Evolutionary conservation across 2,888 invertebrate species (phyloP), one percentile per base, ranked within the genome.

Genomic region (Enchytraeus crypticus): DNA sequence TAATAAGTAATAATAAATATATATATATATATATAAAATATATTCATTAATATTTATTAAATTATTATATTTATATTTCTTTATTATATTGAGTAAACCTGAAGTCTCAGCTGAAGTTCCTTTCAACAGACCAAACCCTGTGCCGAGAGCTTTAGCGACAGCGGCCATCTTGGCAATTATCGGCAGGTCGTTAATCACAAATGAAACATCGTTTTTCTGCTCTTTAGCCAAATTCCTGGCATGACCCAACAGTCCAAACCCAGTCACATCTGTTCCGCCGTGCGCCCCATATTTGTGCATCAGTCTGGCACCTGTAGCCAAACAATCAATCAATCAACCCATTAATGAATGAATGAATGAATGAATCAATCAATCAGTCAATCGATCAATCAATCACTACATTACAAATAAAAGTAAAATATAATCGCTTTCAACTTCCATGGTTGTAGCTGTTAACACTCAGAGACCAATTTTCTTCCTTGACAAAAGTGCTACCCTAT

Each of bases 251-350:
- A 90, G 77, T 2, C 90, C 90, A 74, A 89, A 90, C 0, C 89
- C 89, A 11, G 89, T 89, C 0, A 90, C 85, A 75, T 90, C 89
- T 0, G 90, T 90, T 5, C 88, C 87, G 53, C 87, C 88, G 74
- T 88, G 88, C 1, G 88, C 89, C 69, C 86, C 84, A 76, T 88
- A 88, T 80, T 89, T 89, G 78, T 88, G 88, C 88, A 90, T 88
- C 59, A 89, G 79, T 65, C 84, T 78, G 0, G 89, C 87, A 67
- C 87, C 87, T 85, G 72, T 29, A 78, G 49, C 49, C 5, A 21
- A 8, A 21, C n/a, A 49, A 8, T 14, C 49, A 43, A 43, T 11
- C 43, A 56, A 43, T 26, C 4, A 18, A 2, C n/a, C 34, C 18
- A 56, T 27, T 27, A 23, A 26, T n/a, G n/a, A n/a, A n/a, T n/a